Evolutionary conservation across 2,888 invertebrate species (phyloP), one percentile per base, ranked within the genome.

Genomic region (Eupithecia exiguata): DNA sequence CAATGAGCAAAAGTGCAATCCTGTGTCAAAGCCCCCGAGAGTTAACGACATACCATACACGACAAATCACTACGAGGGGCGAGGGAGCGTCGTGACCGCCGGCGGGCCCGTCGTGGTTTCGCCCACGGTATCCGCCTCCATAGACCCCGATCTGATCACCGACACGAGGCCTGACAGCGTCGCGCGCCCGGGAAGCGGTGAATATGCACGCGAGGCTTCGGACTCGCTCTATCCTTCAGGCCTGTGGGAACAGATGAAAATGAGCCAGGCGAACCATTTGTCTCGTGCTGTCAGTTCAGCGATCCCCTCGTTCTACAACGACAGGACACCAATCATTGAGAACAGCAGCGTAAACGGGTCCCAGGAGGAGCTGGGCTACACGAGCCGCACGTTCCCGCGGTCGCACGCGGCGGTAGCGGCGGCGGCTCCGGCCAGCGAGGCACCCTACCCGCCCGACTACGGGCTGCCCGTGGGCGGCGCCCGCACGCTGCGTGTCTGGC

Each of bases 401-500:
- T 92, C 95, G 65, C 93, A 94, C 82, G 92, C 90, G 72, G 82
- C 87, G 81, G 73, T 86, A 68, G 80, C 87, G 68, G 84, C 90
- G 61, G 81, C 88, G 73, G 95, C 36, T 7, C 69, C 79, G 65
- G 68, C 86, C 53, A 85, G 82, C 62, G 93, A 91, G 68, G 89
- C 88, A 70, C 96, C 96, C 61, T 97, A 97, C 89, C 97, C 97
- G 63, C 93, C 96, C 36, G 97, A 97, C 91, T 97, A 97, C 89
- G 97, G 97, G 71, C 93, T 97, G 87, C 97, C 97, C 12, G 95
- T 97, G 84, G 84, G 89, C 92, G 92, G 91, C 85, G 94, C 97
- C 79, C 98, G 97, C 91, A 97, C 97, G 84, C 95, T 98, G 85
- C 96, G 97, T 80, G 97, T 98, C 80, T 98, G 98, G 97, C 97